phyloP scores from a whole-genome alignment of 2,888 invertebrate genomes.

The Rhabditoides inermis region DNA sequence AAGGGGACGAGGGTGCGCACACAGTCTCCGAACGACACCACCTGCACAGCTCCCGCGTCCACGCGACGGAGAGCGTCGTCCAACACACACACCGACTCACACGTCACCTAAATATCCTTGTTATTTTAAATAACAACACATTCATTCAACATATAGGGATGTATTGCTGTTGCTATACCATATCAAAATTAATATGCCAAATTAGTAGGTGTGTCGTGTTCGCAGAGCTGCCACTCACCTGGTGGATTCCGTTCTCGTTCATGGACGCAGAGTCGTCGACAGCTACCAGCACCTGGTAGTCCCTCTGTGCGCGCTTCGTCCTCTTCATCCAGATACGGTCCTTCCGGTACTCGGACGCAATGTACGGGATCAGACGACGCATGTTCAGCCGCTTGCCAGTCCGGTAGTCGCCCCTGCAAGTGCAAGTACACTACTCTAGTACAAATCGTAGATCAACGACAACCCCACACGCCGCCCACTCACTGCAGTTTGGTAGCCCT shows the following conservation, averaged over 20 bases:
- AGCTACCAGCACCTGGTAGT: slow-evolving; percentile 82
- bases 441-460: neutral
- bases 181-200: neutral
- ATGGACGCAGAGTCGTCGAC: slow-evolving; percentile 82
- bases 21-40: slow-evolving; percentile 79
- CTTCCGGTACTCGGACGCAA: slow-evolving; percentile 95
- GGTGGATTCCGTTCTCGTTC: slow-evolving; percentile 60
- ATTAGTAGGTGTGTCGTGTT: neutral
- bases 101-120: slow-evolving; percentile 65
- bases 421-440: neutral
- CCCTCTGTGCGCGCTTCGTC: slow-evolving; percentile 85
- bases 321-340: slow-evolving; percentile 96
- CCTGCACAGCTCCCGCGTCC: slow-evolving; percentile 79
- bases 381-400: slow-evolving; percentile 95
- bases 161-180: too few relatives aligned
- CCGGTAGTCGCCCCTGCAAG: slow-evolving; percentile 75
- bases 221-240: too few relatives aligned
- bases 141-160: neutral
- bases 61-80: slow-evolving; percentile 77
- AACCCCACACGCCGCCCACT: slow-evolving; percentile 3
- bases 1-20: slow-evolving; percentile 79
- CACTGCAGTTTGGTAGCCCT: slow-evolving; percentile 75
- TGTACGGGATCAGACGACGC: slow-evolving; percentile 94
- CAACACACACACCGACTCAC: slow-evolving; percentile 86
- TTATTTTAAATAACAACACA: too few relatives aligned